These are phyloP conservation scores for Lasioglossum marginatum DNA, from an alignment of 2,888 invertebrate species.

Conservation along the genomic window DNA sequence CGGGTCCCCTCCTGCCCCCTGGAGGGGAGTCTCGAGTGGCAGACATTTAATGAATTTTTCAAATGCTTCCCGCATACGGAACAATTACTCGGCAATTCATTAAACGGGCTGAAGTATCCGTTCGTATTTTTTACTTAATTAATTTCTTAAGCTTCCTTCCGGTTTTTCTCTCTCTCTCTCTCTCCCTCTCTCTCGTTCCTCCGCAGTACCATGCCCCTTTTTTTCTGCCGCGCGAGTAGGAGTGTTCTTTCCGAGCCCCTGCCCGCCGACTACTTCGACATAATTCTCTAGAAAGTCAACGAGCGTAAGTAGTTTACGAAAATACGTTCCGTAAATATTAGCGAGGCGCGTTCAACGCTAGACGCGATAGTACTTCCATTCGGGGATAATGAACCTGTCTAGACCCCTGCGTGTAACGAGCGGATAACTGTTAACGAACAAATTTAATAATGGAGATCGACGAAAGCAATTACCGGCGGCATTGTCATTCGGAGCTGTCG, in stretches of 20 bases:
- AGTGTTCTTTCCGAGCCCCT: constrained; percentile 39
- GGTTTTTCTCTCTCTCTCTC: background rate
- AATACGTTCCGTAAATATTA: constrained; percentile 52
- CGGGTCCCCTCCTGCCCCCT: no score
- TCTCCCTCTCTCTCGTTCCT: background rate
- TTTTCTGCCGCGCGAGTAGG: constrained; percentile 38
- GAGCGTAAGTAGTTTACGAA: constrained; percentile 49
- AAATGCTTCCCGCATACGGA: constrained; percentile 38
- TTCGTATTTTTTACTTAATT: constrained; percentile 57
- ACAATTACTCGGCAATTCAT: constrained; percentile 60
- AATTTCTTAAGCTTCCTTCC: constrained; percentile 30
- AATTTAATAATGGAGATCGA: background rate
- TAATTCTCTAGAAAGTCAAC: constrained; percentile 48
- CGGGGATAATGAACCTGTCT: constrained; percentile 7
- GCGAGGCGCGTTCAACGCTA: constrained; percentile 21
- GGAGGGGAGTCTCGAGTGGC: constrained; percentile 13
- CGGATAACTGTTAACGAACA: constrained; percentile 1
- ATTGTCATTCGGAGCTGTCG: background rate
- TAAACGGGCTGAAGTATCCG: constrained; percentile 52
- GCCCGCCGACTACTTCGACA: constrained; percentile 35
- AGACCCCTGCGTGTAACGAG: background rate
- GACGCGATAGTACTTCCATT: constrained; percentile 14
- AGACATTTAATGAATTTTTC: constrained; percentile 55
- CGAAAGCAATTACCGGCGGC: background rate
- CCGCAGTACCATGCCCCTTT: constrained; percentile 36